Evolutionary conservation across 2,113 vertebrate species (phyloP).

Genomic region (rat (Rattus norvegicus)): DNA sequence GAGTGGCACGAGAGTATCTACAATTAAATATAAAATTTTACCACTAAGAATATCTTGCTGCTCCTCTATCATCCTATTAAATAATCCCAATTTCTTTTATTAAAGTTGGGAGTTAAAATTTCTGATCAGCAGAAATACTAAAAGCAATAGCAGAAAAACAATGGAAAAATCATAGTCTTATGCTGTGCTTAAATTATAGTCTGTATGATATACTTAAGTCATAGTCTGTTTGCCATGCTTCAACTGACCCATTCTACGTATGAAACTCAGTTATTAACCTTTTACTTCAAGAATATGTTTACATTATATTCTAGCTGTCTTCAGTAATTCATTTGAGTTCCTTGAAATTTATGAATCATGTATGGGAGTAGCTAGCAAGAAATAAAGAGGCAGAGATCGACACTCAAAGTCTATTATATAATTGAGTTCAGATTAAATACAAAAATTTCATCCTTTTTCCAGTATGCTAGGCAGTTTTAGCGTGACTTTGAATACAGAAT

Average conservation of each 20-base stretch:
- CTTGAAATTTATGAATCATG: not conserved
- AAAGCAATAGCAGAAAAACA: not conserved
- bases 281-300: conserved; percentile 3
- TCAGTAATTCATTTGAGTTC: not conserved
- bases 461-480: not conserved
- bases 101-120: conserved; percentile 9
- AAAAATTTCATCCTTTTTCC: not conserved
- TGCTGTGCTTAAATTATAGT: not conserved
- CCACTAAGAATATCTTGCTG: not conserved
- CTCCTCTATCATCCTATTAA: not conserved
- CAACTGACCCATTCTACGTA: not conserved
- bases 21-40: not conserved
- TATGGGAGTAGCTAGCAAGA: not conserved
- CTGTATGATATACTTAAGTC: not conserved
- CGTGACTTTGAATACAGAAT: not conserved
- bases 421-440: not conserved
- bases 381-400: not conserved
- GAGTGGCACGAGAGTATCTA: not conserved
- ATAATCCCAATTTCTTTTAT: not conserved
- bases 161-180: not conserved
- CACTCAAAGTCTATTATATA: not conserved
- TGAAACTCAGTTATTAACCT: conserved; percentile 7
- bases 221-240: not conserved
- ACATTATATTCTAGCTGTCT: not conserved
- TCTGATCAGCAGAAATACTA: not conserved